Base-by-base conservation (phyloP, 1,140 invertebrate genomes). In the Papilio machaon region DNA sequence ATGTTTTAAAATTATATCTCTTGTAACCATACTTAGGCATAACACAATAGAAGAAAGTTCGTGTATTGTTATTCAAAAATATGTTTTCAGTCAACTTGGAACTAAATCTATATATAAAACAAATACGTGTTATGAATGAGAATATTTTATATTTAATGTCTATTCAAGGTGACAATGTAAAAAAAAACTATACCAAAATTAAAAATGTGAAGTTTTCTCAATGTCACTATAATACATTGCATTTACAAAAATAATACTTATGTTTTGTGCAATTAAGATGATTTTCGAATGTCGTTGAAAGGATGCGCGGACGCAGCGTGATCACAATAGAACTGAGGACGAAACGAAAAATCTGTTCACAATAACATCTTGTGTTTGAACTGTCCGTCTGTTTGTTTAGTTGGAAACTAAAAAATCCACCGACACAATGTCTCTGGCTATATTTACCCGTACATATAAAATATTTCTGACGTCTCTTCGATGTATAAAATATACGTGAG, bases 351-450 rank as follows among this genome's bases (percentile, higher is more conserved):
- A 89, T 90, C 87, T 90, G 87, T 87, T 89, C 88, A 89, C 85
- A 90, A 89, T 89, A 89, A 89, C 87, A 88, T 85, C 83, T 82
- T 85, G 80, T 88, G 88, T 92, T 92, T 90, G 87, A 87, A 90
- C 87, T 88, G 89, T 88, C 87, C 84, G 86, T 85, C 82, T 91
- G 90, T 92, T 92, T 92, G 87, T 90, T 89, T 92, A 91, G 90
- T 91, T 92, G 91, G 90, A 86, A 87, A 88, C 86, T 90, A 89
- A 89, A 90, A 89, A 88, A 88, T 86, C 84, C 86, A 88, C 86
- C 85, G 85, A 84, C 85, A 83, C 84, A 89, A 89, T 89, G 86
- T 88, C 87, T 88, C 83, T 85, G 73, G 84, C 84, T 87, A 84
- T 88, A 92, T 91, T 90, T 91, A 92, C 86, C 87, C 86, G 84